These are phyloP conservation scores for Lithophane semibrunnea DNA, from an alignment of 2,888 invertebrate genomes.

Conservation along the genomic window DNA sequence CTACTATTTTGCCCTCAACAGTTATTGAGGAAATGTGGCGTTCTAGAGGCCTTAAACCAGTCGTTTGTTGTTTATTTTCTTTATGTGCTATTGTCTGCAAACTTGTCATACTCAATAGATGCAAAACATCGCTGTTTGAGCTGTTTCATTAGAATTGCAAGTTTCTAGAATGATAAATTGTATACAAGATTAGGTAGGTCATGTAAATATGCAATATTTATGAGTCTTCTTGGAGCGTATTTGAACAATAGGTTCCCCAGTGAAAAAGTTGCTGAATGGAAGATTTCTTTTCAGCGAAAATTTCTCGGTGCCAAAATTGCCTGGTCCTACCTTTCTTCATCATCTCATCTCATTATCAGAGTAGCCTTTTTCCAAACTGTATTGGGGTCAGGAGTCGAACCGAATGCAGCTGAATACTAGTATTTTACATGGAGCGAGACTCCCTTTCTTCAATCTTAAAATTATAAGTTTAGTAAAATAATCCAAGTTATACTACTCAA, in stretches of 20 bases:
- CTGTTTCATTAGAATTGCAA: conserved; percentile 9
- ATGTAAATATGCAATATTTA: not conserved
- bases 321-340: not conserved
- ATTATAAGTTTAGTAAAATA: not conserved
- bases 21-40: conserved; percentile 40
- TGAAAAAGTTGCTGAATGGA: too few species aligned
- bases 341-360: too few species aligned
- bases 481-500: conserved; percentile 1
- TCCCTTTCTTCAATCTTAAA: not conserved
- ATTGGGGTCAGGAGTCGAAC: too few species aligned
- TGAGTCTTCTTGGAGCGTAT: not conserved
- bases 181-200: not conserved
- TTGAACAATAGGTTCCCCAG: not conserved
- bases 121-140: conserved; percentile 6
- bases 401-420: too few species aligned
- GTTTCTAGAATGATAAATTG: conserved; percentile 10
- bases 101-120: conserved; percentile 28
- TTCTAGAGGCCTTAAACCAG: conserved; percentile 11
- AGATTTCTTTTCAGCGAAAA: not conserved
- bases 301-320: not conserved
- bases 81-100: conserved; percentile 39
- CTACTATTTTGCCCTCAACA: conserved; percentile 26
- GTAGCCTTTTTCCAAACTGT: too few species aligned
- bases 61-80: conserved; percentile 28
- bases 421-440: too few species aligned